Base-by-base conservation (phyloP, 35 echinoderm and acorn worm species). In the Anneissia japonica region DNA sequence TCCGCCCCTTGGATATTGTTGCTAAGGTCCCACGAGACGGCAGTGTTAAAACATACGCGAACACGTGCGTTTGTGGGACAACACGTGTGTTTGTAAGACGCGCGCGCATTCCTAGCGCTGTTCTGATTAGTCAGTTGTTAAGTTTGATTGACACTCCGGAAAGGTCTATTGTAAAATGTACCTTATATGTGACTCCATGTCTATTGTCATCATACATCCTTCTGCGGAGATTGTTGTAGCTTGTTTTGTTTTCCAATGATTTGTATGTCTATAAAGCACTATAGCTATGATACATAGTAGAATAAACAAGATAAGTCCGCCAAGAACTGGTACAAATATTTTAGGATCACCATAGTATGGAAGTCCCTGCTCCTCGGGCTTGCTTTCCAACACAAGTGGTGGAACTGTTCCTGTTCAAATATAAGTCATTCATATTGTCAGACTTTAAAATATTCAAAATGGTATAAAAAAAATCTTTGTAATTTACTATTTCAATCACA, bases 251-350 rank as follows among this genome's bases (percentile, higher is more conserved):
- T 56, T 92, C 30, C 75, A 79, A 32, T 81, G 43, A 3, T 79
- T 33, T 14, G 84, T 83, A 36, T 83, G 38, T 32, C 84, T 92
- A n/a, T 84, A 79, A 40, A 90, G 39, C 5, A 91, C 32, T 46
- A 87, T 90, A 28, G 86, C 89, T 6, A 77, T 83, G n/a, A 89
- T 55, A 39, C 88, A 93, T 21, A 92, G 72, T 34, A 86, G 73
- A 34, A 97, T 43, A 13, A 97, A 38, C 4, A 93, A 30, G 0
- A 93, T 97, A 74, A 97, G 76, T 0, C 81, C 74, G 0, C 77
- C 87, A 23, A 97, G 72, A 31, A 97, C 81, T 36, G 94, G 94
- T 36, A 85, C 84, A n/a, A 93, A 92, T 37, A 93, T 86, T 17
- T 83, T 81, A 0, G 94, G 94, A 19, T 93, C 84, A 39, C 93